A percentile compares a stretch with the other conserved stretches of the same genome.
phyloP scores from a whole-genome alignment of 2,113 vertebrate genomes.

The Pseudorectes ferrugineus region DNA sequence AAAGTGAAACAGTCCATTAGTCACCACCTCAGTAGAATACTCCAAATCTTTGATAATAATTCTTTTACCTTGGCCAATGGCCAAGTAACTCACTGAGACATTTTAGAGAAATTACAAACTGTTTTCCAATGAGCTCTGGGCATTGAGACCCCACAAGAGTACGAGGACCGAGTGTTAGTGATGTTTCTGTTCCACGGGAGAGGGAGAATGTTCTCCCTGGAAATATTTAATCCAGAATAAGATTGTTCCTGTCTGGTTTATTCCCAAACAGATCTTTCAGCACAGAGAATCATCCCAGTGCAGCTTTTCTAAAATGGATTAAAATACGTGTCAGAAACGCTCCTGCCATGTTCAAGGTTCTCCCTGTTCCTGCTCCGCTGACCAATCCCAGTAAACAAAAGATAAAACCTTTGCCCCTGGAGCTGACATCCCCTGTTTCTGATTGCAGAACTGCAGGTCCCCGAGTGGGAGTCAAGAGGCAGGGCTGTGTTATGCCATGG shows the following conservation, averaged over 20 bases:
- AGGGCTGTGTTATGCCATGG: not conserved
- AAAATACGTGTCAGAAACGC: rapidly evolving
- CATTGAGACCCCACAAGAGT: not conserved
- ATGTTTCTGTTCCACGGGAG: not conserved
- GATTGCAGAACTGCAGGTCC: not conserved
- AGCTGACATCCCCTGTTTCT: not conserved
- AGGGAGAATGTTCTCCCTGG: not conserved
- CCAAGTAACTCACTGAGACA: not conserved
- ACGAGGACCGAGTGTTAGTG: not conserved
- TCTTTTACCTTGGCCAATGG: not conserved
- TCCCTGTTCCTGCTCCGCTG: not conserved
- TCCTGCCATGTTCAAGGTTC: not conserved
- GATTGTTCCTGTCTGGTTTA: not conserved
- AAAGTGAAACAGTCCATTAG: not conserved
- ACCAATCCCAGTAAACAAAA: not conserved
- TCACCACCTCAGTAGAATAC: not conserved
- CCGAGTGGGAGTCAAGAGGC: not conserved
- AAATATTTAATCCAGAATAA: not conserved
- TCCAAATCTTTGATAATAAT: not conserved
- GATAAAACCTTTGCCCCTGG: not conserved
- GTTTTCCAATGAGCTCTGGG: not conserved
- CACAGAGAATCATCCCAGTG: not conserved
- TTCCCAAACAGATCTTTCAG: not conserved
- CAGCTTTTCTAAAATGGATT: not conserved
- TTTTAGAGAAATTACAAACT: not conserved